Percentiles rank a stretch among this genome's conserved stretches.
phyloP scores from a whole-genome alignment of 2,113 vertebrate genomes.

The Galeopterus variegatus region DNA sequence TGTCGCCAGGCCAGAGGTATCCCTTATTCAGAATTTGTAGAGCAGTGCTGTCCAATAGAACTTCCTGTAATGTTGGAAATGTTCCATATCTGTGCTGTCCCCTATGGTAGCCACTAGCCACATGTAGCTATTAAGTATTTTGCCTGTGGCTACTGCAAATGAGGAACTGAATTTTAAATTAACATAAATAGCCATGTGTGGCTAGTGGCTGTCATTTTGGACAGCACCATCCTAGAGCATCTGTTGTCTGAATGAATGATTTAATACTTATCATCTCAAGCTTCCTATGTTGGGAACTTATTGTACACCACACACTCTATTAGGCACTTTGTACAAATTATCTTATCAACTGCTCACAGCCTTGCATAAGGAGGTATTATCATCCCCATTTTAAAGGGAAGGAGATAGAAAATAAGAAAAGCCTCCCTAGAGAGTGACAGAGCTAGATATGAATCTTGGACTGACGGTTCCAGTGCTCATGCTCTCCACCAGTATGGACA shows the following conservation, averaged over 20 bases:
- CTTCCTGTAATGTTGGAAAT: background rate
- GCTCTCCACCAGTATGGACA: background rate
- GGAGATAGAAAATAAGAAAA: background rate
- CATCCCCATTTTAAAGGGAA: background rate
- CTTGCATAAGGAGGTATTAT: background rate
- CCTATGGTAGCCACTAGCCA: background rate
- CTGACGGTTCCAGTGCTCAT: background rate
- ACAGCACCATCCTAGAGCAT: background rate
- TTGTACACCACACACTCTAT: background rate
- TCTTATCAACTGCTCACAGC: background rate
- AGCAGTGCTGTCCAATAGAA: background rate
- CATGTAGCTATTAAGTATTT: background rate
- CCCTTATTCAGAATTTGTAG: background rate
- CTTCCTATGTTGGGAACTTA: background rate
- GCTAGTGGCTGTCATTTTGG: background rate
- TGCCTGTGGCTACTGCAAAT: background rate
- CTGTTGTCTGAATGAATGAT: background rate
- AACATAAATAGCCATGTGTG: background rate
- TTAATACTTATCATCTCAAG: background rate
- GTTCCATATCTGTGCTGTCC: background rate
- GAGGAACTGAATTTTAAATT: background rate
- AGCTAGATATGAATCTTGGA: background rate
- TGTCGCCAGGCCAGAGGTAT: too few relatives aligned
- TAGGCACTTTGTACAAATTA: background rate
- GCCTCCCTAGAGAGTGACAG: background rate